A percentile compares a stretch with the other conserved stretches of the same genome.
Conservation (phyloP, 2,797 vertebrate species). For the Bryconaethiops microstoma region DNA sequence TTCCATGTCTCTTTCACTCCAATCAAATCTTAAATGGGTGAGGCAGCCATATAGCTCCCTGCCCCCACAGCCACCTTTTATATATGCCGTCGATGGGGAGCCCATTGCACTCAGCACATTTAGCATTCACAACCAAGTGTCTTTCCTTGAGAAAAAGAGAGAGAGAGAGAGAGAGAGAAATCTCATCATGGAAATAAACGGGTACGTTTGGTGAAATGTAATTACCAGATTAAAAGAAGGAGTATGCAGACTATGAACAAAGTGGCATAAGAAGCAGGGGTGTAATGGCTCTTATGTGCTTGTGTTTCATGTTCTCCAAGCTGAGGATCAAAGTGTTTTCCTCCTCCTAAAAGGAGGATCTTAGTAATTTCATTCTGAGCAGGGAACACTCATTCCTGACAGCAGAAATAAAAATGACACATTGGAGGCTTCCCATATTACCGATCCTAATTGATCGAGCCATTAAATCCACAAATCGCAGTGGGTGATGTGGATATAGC, state of each 20-base stretch:
- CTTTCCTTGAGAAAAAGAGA: conserved; percentile 8
- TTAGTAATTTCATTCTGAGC: conserved; percentile 22
- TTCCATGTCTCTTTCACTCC: conserved; percentile 25
- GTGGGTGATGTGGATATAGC: background rate
- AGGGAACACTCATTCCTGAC: conserved; percentile 20
- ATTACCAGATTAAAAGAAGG: conserved; percentile 54
- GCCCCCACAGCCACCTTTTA: background rate
- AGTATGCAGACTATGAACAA: conserved; percentile 51
- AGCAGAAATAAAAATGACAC: conserved; percentile 37
- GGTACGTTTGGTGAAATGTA: conserved; percentile 51
- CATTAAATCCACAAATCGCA: conserved; percentile 15
- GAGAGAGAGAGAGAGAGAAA: background rate
- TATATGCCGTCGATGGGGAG: conserved; percentile 25
- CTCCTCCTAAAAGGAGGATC: conserved; percentile 1
- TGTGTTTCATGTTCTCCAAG: conserved; percentile 36
- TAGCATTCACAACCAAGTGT: conserved; percentile 21
- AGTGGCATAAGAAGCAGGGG: conserved; percentile 39
- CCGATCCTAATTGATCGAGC: conserved; percentile 15
- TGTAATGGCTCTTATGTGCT: conserved; percentile 45
- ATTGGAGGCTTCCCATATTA: conserved; percentile 3
- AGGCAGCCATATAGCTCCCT: conserved; percentile 30
- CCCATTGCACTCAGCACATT: conserved; percentile 15
- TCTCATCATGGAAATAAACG: conserved; percentile 40
- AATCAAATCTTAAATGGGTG: conserved; percentile 27
- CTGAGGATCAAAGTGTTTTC: conserved; percentile 39